Percentiles rank a stretch among this genome's conserved stretches.
Evolutionary conservation across 2,797 vertebrate genomes (phyloP).

Genomic region (Mormyrus proboscirostris): DNA sequence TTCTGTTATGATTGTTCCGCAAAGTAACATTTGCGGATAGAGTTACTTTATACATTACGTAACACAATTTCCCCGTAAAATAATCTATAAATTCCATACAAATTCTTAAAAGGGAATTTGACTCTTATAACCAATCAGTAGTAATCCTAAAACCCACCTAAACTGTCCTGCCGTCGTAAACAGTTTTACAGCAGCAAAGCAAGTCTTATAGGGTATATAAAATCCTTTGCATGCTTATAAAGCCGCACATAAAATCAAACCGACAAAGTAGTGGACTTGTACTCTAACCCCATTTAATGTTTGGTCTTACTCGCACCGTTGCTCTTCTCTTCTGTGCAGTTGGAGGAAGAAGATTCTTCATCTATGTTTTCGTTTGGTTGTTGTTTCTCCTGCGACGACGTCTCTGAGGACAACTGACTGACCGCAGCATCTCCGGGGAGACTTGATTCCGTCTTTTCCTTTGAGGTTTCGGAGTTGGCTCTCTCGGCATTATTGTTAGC

Average conservation of each 20-base stretch:
- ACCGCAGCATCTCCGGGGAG: constrained; percentile 58
- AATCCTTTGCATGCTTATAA: constrained; percentile 97
- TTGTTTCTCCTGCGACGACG: constrained; percentile 68
- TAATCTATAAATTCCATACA: not conserved
- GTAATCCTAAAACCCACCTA: constrained; percentile 57
- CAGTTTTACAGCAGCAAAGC: constrained; percentile 87
- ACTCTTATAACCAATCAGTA: constrained; percentile 2
- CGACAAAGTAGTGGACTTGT: constrained; percentile 66
- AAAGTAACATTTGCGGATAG: not conserved
- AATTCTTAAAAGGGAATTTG: not conserved
- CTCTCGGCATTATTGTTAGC: constrained; percentile 60
- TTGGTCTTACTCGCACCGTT: constrained; percentile 77
- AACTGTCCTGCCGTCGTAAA: constrained; percentile 91
- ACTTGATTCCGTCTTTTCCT: constrained; percentile 75
- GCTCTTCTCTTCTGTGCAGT: constrained; percentile 79
- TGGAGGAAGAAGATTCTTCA: constrained; percentile 74
- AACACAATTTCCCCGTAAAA: not conserved
- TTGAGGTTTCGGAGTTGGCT: constrained; percentile 51
- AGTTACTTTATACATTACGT: not conserved
- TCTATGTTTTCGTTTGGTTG: constrained; percentile 65
- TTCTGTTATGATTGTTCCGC: not conserved
- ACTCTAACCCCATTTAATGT: constrained; percentile 48
- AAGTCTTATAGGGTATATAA: constrained; percentile 97
- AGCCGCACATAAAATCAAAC: constrained; percentile 80
- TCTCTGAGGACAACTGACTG: constrained; percentile 62